A percentile compares a stretch with the other conserved stretches of the same genome.
Conservation (phyloP, 2,888 invertebrate species). For the Trissonchulus sp. region DNA sequence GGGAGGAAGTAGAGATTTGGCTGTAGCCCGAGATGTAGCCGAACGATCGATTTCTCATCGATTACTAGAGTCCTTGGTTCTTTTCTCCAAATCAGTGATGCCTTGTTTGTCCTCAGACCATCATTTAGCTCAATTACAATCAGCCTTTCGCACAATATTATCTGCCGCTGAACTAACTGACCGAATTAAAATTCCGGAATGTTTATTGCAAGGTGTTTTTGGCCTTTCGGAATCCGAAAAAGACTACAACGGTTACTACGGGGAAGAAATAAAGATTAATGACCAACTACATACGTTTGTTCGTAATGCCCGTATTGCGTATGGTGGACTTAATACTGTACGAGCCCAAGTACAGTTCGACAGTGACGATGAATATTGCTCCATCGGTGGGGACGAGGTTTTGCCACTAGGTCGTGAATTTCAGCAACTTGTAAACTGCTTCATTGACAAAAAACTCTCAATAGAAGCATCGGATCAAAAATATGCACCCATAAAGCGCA, state of each 20-base stretch:
- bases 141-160: neutral
- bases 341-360: conserved; percentile 48
- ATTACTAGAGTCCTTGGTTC: neutral
- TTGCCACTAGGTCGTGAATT: conserved; percentile 17
- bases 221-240: neutral
- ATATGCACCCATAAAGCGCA: conserved; percentile 19
- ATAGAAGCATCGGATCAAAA: neutral
- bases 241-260: conserved; percentile 48
- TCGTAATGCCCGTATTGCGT: conserved; percentile 49
- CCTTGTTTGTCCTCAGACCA: neutral
- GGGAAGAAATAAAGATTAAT: conserved; percentile 50
- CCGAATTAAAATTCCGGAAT: neutral
- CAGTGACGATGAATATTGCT: neutral
- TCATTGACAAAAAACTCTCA: neutral
- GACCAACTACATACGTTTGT: conserved; percentile 49
- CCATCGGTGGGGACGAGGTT: neutral
- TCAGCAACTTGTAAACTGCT: conserved; percentile 9
- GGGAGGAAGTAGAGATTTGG: neutral
- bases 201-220: neutral
- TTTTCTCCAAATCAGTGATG: neutral
- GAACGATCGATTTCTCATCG: neutral
- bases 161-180: neutral
- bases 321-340: conserved; percentile 52
- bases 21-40: neutral
- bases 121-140: neutral